These are phyloP conservation scores for Rugalucina vietnamica DNA, from an alignment of 2,888 invertebrate genomes.

Conservation along the genomic window DNA sequence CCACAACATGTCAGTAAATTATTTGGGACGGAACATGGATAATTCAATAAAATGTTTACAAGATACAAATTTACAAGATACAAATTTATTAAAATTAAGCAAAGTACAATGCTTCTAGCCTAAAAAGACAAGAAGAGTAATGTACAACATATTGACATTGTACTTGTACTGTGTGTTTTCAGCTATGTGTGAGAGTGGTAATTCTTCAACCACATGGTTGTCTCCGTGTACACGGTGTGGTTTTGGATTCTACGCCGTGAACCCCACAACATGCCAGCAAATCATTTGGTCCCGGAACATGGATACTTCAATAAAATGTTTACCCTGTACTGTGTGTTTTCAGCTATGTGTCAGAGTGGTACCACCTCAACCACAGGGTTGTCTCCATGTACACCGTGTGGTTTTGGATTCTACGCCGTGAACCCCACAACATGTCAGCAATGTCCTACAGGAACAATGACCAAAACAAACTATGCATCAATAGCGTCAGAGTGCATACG, in stretches of 20 bases:
- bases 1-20: no score
- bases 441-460: constrained; percentile 48
- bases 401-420: constrained; percentile 49
- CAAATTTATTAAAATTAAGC: no score
- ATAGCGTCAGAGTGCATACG: constrained; percentile 40
- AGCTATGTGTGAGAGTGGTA: constrained; percentile 64
- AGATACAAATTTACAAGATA: no score
- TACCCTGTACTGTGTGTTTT: no score
- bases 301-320: no score
- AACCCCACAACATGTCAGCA: constrained; percentile 40
- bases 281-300: no score
- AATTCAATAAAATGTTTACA: no score
- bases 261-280: constrained; percentile 35
- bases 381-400: constrained; percentile 68
- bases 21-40: no score
- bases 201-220: constrained; percentile 55
- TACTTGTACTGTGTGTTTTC: no score
- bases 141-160: no score
- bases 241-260: constrained; percentile 48
- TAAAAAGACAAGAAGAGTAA: no score
- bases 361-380: constrained; percentile 56
- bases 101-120: no score
- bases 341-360: constrained; percentile 64
- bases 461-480: constrained; percentile 42
- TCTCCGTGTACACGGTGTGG: constrained; percentile 68